A percentile compares a stretch with the other conserved stretches of the same genome.
Conservation (phyloP, 2,113 vertebrate genomes). For the Notechis scutatus region DNA sequence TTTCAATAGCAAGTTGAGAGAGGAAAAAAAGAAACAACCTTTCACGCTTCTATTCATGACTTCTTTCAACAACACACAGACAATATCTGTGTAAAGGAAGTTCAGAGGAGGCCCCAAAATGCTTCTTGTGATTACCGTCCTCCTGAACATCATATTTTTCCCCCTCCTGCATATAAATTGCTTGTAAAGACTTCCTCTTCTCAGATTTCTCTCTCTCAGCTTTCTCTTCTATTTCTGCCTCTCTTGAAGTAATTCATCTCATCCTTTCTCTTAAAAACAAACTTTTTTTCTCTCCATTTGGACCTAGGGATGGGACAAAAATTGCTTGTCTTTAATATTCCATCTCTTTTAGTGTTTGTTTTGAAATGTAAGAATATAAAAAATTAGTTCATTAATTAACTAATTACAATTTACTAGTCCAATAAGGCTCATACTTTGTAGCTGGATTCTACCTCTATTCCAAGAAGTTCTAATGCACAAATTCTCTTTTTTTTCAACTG, state of each 20-base stretch:
- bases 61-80: constrained; percentile 10
- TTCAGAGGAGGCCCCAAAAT: not conserved
- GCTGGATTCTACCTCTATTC: not conserved
- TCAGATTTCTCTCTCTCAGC: not conserved
- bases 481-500: not conserved
- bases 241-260: not conserved
- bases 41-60: not conserved
- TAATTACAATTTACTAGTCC: not conserved
- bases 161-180: not conserved
- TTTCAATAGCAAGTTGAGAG: constrained; percentile 5
- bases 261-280: not conserved
- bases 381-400: not conserved
- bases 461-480: not conserved
- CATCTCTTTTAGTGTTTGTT: not conserved
- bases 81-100: not conserved
- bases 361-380: not conserved
- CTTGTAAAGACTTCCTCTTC: not conserved
- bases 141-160: not conserved
- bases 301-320: not conserved
- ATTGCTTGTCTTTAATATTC: not conserved
- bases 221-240: not conserved
- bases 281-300: not conserved
- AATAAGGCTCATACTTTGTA: not conserved
- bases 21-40: not conserved
- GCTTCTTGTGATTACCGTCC: not conserved